Base-by-base conservation (phyloP, 2,797 vertebrate species). In the Eulemur mongoz region DNA sequence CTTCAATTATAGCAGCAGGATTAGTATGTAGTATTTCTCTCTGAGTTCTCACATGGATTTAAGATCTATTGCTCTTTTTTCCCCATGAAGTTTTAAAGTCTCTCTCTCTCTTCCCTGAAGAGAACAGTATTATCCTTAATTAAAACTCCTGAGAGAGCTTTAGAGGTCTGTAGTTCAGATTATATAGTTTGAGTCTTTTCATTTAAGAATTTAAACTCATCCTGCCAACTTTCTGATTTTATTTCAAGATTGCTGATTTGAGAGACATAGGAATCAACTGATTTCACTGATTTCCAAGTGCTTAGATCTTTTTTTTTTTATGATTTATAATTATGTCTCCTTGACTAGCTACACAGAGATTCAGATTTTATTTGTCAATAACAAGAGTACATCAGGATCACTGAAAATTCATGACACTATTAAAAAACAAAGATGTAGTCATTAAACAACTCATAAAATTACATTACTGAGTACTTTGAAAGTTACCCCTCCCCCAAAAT, bases 81-180 rank as follows among this genome's bases (percentile, higher is more conserved):
- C 70, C 27, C 11, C 75, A 20, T 45, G 52, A 96, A 97, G 75
- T 97, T 96, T 97, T 96, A 95, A 97, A 95, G 67, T 93, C 8
- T 96, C 86, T 94, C 85, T 95, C 32, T 96, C 54, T 87, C 63
- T 96, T 89, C 95, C 85, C 75, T 91, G 86, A 97, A 96, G 75
- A 96, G 91, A 95, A 84, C 35, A 92, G 79, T 50, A 96, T 97
- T 97, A 97, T 95, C 89, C 89, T 97, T 98, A 98, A 98, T 97
- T 98, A 98, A 96, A 98, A 94, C 93, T 97, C 96, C 86, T 14
- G 65, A 93, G 95, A 97, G 96, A 95, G 92, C 40, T 95, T 95
- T 91, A 97, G 65, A 96, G 93, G 82, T 89, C 79, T 95, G 5
- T 57, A 70, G 92, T 93, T 97, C 89, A 97, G 72, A 93, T 27